Evolutionary conservation across 2,888 invertebrate species (phyloP).

Genomic region (Drosophila macrospina): DNA sequence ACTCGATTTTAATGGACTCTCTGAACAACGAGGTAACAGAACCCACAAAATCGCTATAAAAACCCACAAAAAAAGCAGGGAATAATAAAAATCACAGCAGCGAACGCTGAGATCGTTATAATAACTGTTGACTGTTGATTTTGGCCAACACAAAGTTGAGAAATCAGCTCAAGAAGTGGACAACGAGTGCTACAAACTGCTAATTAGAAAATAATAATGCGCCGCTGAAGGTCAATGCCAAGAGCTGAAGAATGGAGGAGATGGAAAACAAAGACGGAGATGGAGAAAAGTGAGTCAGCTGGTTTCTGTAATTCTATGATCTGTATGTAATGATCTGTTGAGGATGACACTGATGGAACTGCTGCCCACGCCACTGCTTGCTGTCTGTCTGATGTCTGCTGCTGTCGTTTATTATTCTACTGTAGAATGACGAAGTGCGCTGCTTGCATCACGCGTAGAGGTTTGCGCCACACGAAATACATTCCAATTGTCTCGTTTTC

Average conservation of each 20-base stretch:
- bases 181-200: slow-evolving; percentile 35
- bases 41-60: slow-evolving; percentile 29
- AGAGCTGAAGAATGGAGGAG: slow-evolving; percentile 22
- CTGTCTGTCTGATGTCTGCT: neutral
- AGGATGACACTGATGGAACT: slow-evolving; percentile 19
- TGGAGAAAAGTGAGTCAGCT: slow-evolving; percentile 51
- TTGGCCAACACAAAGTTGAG: slow-evolving; percentile 47
- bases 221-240: slow-evolving; percentile 69
- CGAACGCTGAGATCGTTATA: slow-evolving; percentile 36
- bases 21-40: slow-evolving; percentile 51
- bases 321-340: slow-evolving; percentile 35
- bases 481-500: slow-evolving; percentile 41
- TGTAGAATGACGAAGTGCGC: slow-evolving; percentile 31
- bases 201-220: slow-evolving; percentile 76
- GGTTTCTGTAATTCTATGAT: neutral
- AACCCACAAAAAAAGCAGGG: slow-evolving; percentile 22
- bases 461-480: slow-evolving; percentile 39
- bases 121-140: slow-evolving; percentile 18
- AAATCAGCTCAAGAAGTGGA: slow-evolving; percentile 49
- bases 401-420: slow-evolving; percentile 29
- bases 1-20: slow-evolving; percentile 71
- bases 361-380: slow-evolving; percentile 40
- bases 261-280: neutral
- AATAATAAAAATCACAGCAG: slow-evolving; percentile 48
- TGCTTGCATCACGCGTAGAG: slow-evolving; percentile 36